Percentiles rank a stretch among this genome's conserved stretches.
These are phyloP conservation scores for Pectinophora gossypiella DNA, from an alignment of 1,140 invertebrate species.

Conservation along the genomic window DNA sequence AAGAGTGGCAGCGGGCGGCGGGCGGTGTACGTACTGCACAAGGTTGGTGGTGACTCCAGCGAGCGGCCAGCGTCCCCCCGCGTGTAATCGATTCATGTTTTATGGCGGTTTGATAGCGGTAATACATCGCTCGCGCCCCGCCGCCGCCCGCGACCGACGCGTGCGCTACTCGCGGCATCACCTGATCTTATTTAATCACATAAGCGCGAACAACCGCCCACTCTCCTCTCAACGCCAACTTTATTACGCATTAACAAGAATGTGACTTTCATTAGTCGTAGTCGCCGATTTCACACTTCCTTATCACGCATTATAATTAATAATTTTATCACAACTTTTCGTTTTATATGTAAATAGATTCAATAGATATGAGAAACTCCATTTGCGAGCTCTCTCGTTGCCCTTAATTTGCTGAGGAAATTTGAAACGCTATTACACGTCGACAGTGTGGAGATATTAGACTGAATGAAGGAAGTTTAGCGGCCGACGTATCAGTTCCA, in stretches of 20 bases:
- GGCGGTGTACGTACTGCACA: too few relatives aligned
- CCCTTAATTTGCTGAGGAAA: neutral
- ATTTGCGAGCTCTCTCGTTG: too few relatives aligned
- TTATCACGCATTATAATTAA: neutral
- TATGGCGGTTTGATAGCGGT: slow-evolving; percentile 43
- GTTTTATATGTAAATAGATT: neutral
- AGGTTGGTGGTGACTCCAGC: too few relatives aligned
- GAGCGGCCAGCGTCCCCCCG: too few relatives aligned
- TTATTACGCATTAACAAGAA: neutral
- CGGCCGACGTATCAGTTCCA: slow-evolving; percentile 26
- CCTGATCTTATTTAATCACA: slow-evolving; percentile 36
- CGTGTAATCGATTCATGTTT: slow-evolving; percentile 50
- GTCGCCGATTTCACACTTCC: neutral
- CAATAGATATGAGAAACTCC: too few relatives aligned
- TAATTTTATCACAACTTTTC: neutral
- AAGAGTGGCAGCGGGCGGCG: slow-evolving; percentile 22
- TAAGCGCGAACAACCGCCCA: slow-evolving; percentile 23
- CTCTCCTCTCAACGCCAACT: neutral
- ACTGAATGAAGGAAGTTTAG: slow-evolving; percentile 20
- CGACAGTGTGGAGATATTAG: slow-evolving; percentile 12
- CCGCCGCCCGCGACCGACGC: slow-evolving; percentile 6
- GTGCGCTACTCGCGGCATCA: slow-evolving; percentile 23
- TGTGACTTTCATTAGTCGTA: neutral
- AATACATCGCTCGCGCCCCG: slow-evolving; percentile 36
- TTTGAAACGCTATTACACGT: neutral